phyloP scores from a whole-genome alignment of 2,888 invertebrate genomes.

The Harpagoxenus sublaevis region DNA sequence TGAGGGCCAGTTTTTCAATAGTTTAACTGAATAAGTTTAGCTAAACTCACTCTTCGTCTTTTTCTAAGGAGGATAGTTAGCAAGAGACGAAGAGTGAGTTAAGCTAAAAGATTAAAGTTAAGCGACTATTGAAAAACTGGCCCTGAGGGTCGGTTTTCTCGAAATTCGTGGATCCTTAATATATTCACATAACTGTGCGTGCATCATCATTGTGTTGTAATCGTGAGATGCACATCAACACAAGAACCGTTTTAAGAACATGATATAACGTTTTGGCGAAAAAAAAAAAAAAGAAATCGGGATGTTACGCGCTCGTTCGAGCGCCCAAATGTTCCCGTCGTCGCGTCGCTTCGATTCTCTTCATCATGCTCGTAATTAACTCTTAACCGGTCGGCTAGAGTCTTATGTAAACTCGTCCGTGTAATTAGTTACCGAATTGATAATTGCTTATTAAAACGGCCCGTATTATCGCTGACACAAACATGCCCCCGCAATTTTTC shows the following conservation, averaged over 20 bases:
- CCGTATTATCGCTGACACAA: neutral
- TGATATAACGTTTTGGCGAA: conserved; percentile 13
- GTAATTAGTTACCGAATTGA: conserved; percentile 30
- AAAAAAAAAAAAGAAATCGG: conserved; percentile 25
- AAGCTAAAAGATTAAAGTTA: no score
- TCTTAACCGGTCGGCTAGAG: conserved; percentile 16
- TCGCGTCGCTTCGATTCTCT: conserved; percentile 22
- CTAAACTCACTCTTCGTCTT: no score
- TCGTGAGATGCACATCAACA: neutral
- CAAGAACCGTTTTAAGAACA: neutral
- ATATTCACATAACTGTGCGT: neutral
- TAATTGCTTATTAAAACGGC: neutral
- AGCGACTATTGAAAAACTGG: no score
- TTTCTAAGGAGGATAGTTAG: no score
- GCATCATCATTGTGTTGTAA: neutral
- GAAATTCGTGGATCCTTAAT: neutral
- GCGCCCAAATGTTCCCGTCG: conserved; percentile 31
- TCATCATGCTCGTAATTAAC: conserved; percentile 31
- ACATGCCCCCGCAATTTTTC: neutral
- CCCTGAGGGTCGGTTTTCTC: neutral
- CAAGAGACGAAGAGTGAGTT: no score
- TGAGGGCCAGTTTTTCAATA: no score
- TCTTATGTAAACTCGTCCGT: neutral
- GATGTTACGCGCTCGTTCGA: conserved; percentile 1
- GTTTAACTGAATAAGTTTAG: no score